Evolutionary conservation across 1,140 invertebrate genomes (phyloP), one percentile per base, ranked within the genome.

Genomic region (Pentalonia nigronervosa): DNA sequence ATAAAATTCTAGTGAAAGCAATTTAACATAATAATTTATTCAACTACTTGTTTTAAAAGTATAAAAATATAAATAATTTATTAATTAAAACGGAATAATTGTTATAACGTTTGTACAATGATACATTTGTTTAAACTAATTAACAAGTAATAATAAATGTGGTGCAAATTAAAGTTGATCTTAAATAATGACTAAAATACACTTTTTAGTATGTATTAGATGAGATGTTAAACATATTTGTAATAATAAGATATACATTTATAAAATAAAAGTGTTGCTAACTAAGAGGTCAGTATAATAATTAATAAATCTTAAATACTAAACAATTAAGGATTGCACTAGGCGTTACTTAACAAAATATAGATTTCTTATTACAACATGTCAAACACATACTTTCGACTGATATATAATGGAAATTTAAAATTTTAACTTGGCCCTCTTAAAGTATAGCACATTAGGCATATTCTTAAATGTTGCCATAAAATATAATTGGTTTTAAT

Each of bases 251-350:
- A 56, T 89, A 53, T 53, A 25, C 53, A 53, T n/a, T 50, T 48
- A 56, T 53, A 56, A 89, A 53, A 53, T 53, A 21, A 36, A 89
- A 56, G 56, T 50, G 23, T 50, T 21, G 7, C 1, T 89, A 56
- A 53, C 9, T 56, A 89, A 89, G 4, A 41, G 34, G 88, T 89
- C 50, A 56, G 47, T 25, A 25, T 56, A 91, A 53, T 90, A 88
- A 88, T 36, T 50, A 48, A 84, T 47, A n/a, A 47, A 34, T 1
- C n/a, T n/a, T 76, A 91, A 76, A 81, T 76, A 47, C 25, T 21
- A 25, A 56, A 60, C 21, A 60, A 90, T 60, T 76, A 41, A 48
- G 48, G 90, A 91, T 91, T 50, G n/a, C 45, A 91, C 67, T 34
- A 7, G 1, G 14, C 8, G 25, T 34, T 91, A 91, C 48, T 83